phyloP scores from a whole-genome alignment of 2,113 vertebrate species.

The Gopherus evgoodei region DNA sequence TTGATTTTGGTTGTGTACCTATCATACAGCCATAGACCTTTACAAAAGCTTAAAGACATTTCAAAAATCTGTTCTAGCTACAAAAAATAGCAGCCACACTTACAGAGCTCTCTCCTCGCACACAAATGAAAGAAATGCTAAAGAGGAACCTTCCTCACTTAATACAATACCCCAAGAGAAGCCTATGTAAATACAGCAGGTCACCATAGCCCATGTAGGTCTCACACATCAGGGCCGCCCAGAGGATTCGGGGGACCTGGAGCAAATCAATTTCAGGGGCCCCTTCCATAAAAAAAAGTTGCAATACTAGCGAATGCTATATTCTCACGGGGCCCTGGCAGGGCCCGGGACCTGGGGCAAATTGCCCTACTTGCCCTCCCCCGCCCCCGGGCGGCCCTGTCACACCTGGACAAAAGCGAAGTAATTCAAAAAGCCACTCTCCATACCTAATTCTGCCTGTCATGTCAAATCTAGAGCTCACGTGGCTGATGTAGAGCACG shows the following conservation, averaged over 20 bases:
- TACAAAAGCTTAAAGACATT: neutral
- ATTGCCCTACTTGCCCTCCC: no score
- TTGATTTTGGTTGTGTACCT: neutral
- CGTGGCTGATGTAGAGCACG: neutral
- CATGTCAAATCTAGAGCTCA: neutral
- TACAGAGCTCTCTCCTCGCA: neutral
- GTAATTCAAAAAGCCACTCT: neutral
- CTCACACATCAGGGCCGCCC: neutral
- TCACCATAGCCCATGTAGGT: neutral
- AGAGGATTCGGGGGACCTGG: no score
- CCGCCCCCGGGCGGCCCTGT: neutral
- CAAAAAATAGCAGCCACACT: neutral
- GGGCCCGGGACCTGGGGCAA: no score
- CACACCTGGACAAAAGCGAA: neutral
- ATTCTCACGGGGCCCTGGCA: no score
- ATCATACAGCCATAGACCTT: neutral
- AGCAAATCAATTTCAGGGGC: no score
- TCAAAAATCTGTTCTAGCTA: neutral
- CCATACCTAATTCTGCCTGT: accelerated
- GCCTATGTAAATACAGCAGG: neutral
- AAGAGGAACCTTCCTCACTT: neutral
- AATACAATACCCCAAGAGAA: neutral
- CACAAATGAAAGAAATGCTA: constrained; percentile 6
- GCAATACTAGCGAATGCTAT: no score
- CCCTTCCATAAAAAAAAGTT: no score